phyloP scores from a whole-genome alignment of 1,140 invertebrate genomes.

The Lucilia cuprina region DNA sequence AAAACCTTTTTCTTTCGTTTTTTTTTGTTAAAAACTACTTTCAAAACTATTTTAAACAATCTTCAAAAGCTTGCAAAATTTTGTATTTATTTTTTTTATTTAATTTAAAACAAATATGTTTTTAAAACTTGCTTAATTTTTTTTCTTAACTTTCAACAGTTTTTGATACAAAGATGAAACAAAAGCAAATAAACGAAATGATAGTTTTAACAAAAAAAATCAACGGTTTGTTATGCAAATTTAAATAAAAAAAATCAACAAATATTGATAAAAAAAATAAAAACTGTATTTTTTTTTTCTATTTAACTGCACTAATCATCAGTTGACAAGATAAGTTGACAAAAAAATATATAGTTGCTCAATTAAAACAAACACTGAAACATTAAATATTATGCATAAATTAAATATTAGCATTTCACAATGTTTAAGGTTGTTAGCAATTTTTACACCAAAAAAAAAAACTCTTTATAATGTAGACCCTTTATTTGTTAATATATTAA shows the following conservation, averaged over 20 bases:
- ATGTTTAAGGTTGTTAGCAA: neutral
- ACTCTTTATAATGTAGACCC: neutral
- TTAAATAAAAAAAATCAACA: neutral
- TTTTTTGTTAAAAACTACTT: too few species aligned
- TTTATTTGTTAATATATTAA: neutral
- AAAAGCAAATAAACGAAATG: neutral
- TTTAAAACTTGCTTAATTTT: neutral
- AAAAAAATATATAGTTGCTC: neutral
- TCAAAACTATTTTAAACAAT: too few species aligned
- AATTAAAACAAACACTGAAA: neutral
- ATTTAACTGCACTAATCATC: neutral
- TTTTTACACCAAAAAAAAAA: neutral
- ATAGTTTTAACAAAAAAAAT: neutral
- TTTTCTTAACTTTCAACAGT: neutral
- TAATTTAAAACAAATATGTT: neutral
- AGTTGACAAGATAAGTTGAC: too few species aligned
- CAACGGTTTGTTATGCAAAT: neutral
- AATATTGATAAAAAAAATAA: neutral
- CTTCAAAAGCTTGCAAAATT: neutral
- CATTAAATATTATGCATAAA: neutral
- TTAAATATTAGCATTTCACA: neutral
- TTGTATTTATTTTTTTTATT: neutral
- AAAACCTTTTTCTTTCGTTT: too few species aligned
- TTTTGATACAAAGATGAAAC: neutral
- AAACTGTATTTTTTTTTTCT: neutral